Base-by-base conservation (phyloP, 2,113 vertebrate genomes). In the Lipotes vexillifer region DNA sequence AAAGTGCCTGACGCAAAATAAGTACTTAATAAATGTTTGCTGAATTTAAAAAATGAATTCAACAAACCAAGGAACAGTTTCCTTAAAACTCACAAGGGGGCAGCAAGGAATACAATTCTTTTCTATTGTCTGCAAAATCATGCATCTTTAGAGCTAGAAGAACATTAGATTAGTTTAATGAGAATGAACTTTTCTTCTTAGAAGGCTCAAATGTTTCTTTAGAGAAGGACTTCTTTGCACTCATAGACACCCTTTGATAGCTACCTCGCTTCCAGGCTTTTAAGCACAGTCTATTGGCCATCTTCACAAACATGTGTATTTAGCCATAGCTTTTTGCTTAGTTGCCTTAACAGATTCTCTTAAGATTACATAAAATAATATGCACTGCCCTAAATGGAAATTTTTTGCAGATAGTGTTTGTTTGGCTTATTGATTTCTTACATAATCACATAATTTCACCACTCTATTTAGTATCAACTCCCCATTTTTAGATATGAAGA, bases 11-110 rank as follows among this genome's bases (percentile, higher is more conserved):
- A 33, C n/a, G 57, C 44, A 78, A 55, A 41, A 41, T 20, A 57
- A 77, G 36, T 75, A 74, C 31, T 96, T 91, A 63, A 44, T 83
- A 88, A 84, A 92, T 78, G 18, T 75, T 84, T 71, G 25, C 27
- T 8, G 49, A 87, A 65, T 92, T 81, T 69, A 83, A 88, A 77
- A 91, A 90, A 92, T 14, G 25, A 63, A 72, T 85, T 85, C 44
- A 85, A 78, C 92, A 92, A 89, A 89, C 55, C 36, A 66, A 84
- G 41, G 77, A 49, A 75, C 77, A 96, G 15, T 96, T 96, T 96
- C 55, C 84, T 68, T 84, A 78, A 92, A 84, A 71, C 29, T 93
- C 96, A 97, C 96, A 97, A 97, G 96, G 74, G 96, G 96, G 96
- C 96, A 97, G 96, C 46, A 93, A 93, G 90, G 86, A 95, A 80